Evolutionary conservation across 2,888 invertebrate genomes (phyloP).

Genomic region (Agriopis aurantiaria): DNA sequence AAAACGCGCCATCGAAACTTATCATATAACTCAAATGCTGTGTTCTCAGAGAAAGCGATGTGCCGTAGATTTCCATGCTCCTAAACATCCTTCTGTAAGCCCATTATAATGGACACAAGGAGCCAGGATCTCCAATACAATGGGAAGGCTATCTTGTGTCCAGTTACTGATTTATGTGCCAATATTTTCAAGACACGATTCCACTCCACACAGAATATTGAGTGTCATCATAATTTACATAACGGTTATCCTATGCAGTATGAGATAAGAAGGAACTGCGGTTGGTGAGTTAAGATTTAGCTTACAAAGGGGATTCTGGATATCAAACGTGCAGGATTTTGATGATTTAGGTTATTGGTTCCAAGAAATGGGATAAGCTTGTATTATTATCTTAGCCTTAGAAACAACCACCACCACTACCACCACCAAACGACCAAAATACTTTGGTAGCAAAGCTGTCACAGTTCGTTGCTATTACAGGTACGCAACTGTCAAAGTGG

Average conservation of each 20-base stretch:
- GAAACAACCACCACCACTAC: no score
- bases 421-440: no score
- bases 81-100: constrained; percentile 71
- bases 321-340: constrained; percentile 20
- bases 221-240: constrained; percentile 65
- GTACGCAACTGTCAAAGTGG: no score
- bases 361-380: background rate
- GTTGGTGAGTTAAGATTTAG: constrained; percentile 22
- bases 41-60: constrained; percentile 58
- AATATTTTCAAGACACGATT: constrained; percentile 67
- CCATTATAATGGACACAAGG: constrained; percentile 69
- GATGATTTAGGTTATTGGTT: constrained; percentile 8
- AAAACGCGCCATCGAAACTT: constrained; percentile 68
- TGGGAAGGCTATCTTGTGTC: constrained; percentile 63
- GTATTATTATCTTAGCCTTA: no score
- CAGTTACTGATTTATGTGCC: constrained; percentile 68
- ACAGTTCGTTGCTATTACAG: no score
- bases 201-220: constrained; percentile 54
- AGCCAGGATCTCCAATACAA: constrained; percentile 65
- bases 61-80: constrained; percentile 65
- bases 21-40: constrained; percentile 65
- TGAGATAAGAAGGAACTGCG: constrained; percentile 25
- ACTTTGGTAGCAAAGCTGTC: no score
- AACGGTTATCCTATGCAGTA: constrained; percentile 41
- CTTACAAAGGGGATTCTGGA: constrained; percentile 14